Base-by-base conservation (phyloP, 2,113 vertebrate species). In the Cynocephalus volans region DNA sequence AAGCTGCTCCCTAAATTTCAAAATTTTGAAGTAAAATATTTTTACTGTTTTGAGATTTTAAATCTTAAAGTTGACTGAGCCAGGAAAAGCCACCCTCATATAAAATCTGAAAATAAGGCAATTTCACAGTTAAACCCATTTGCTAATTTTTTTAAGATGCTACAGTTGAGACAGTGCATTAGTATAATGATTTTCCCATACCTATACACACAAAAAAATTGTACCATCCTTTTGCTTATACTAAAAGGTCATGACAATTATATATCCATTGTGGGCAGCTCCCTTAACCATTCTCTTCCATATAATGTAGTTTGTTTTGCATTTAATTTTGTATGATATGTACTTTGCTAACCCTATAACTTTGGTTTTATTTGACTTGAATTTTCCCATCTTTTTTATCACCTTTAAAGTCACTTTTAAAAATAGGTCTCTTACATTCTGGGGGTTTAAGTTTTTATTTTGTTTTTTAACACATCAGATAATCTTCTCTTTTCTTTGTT, bases 11-110 rank as follows among this genome's bases (percentile, higher is more conserved):
- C 18, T 67, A 80, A 54, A 62, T 70, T 70, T 93, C 45, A 2
- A 76, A 28, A 5, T 75, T 26, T 86, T 28, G 12, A 36, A 64
- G 28, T 62, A 84, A 92, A 65, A 58, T 28, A 58, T 45, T 93
- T 93, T 77, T 12, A 84, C n/a, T 48, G 12, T 72, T 5, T 65
- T 41, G 31, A 88, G 18, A 77, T 65, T 60, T 56, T 69, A 76
- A 93, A 92, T 70, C 15, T 87, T 69, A 76, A 77, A 89, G 19
- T 62, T 91, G 41, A 65, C 67, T 77, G 62, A 92, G 26, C 60
- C 67, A 94, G 48, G 7, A 88, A 90, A 91, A 88, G 2, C 24
- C 58, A 73, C 24, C 19, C 28, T 93, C 33, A 52, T 54, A 50
- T 58, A 72, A 92, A 95, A 21, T 6, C 72, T 80, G 52, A 17